Conservation (phyloP, 2,113 vertebrate species). For the Pongo pygmaeus region DNA sequence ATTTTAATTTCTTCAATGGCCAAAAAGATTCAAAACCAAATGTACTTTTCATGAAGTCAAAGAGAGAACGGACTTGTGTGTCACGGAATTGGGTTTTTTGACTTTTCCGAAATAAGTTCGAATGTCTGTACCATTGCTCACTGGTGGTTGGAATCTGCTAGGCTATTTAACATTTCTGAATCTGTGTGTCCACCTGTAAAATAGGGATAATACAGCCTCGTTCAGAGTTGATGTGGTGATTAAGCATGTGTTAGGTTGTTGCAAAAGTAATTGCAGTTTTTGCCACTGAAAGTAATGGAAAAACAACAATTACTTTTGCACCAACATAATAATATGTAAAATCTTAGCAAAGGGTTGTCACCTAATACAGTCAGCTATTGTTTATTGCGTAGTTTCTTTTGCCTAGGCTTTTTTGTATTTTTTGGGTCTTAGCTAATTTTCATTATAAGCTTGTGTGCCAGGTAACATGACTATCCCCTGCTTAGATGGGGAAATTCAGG, state of each 20-base stretch:
- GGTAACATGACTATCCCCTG: not conserved
- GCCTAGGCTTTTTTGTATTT: not conserved
- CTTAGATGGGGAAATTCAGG: not conserved
- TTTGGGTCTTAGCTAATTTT: not conserved
- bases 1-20: constrained; percentile 24
- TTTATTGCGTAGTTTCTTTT: not conserved
- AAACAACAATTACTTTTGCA: too few species aligned
- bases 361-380: not conserved
- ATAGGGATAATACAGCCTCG: not conserved
- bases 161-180: not conserved
- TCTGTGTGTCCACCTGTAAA: constrained; percentile 32
- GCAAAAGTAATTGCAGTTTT: too few species aligned
- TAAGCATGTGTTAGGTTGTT: not conserved
- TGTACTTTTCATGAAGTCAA: not conserved
- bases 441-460: not conserved
- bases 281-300: too few species aligned
- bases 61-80: not conserved
- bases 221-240: not conserved
- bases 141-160: not conserved
- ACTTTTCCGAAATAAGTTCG: not conserved
- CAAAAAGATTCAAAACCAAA: not conserved
- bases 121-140: not conserved
- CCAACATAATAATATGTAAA: not conserved
- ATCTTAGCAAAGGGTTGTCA: not conserved
- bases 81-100: not conserved